Base-by-base conservation (phyloP, 2,888 invertebrate genomes). In the Caenorhabditis plicata region DNA sequence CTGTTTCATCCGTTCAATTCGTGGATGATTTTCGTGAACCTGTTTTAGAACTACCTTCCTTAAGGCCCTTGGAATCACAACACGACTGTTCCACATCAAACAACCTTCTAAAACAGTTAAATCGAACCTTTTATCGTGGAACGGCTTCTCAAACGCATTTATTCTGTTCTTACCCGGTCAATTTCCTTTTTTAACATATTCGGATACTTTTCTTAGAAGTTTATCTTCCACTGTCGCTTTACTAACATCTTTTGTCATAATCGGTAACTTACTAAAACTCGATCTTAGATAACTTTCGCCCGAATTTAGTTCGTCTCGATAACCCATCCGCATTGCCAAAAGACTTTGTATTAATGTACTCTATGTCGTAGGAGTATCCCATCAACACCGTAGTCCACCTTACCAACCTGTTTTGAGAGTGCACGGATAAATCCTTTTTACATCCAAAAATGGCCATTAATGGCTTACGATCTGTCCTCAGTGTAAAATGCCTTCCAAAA, bases 11-110 rank as follows among this genome's bases (percentile, higher is more conserved):
- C 57, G 32, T 0, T 63, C 67, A 3, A 70, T 65, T 4, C 78
- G 76, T 9, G 68, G 46, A 42, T 80, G 79, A 2, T 50, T 53
- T n/a, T 53, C 19, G 60, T 80, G 80, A 3, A 80, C 45, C 39
- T 66, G 52, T 13, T 64, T 26, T 0, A 81, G 40, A 0, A 75
- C 63, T 9, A 46, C 29, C 8, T 23, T 26, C 8, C 50, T 64
- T 2, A 71, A 43, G 15, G 36, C 44, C 25, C 26, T 20, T 8
- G 79, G 80, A 25, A 80, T 62, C 3, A 78, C 57, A 1, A 77
- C 63, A 7, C 74, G 50, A 5, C 53, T 39, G 13, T 65, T 71
- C 23, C 68, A 63, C 32, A 72, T 25, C 7, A 81, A 27, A 49
- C 73, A 68, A 5, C 67, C 74, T 31, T 71, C 49, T 7, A 71